Base-by-base conservation (phyloP, 53 echinoderm and acorn worm genomes). In the Mesocentrotus franciscanus region DNA sequence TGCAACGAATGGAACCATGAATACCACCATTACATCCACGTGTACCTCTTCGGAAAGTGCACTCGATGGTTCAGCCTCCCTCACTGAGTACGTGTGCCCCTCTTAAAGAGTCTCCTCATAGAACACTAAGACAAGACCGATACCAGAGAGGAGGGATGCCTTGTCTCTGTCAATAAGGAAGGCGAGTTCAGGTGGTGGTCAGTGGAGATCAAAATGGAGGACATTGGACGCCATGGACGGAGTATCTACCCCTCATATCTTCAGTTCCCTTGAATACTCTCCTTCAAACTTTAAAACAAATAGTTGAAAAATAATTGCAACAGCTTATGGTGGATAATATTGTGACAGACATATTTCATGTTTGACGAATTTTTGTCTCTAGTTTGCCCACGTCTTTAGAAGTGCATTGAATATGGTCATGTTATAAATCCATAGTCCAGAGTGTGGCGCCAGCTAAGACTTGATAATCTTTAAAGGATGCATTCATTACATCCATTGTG, bases 11-110 rank as follows among this genome's bases (percentile, higher is more conserved):
- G 34, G 87, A 58, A n/a, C 87, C 87, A 87, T 87, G 87, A 87
- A 87, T 87, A 58, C 57, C 87, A 87, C 91, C 91, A 66, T 66
- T 91, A 22, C 91, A 91, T 91, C 66, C 91, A 91, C 91, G 91
- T 91, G 91, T 14, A 58, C 91, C 91, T 66, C 91, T 64, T 58
- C 24, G 34, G 91, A 66, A 91, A 91, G 91, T 91, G 91, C 91
- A 91, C 91, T 64, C 35, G 12, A 66, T 91, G 64, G 91, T 61
- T 91, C 91, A 91, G 87, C 58, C 87, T 58, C 87, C 9, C 58
- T 87, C 0, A 81, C 81, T 16, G 42, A 81, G 81, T 58, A 87
- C 87, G 57, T 87, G 26, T 58, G 87, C 87, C 57, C 20, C 87
- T 30, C 58, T 87, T 87, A 87, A 87, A 87, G 87, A 87, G 57